Percentiles rank a stretch among this genome's conserved stretches.
These are phyloP conservation scores for Enchytraeus crypticus DNA, from an alignment of 2,888 invertebrate genomes.

Conservation along the genomic window DNA sequence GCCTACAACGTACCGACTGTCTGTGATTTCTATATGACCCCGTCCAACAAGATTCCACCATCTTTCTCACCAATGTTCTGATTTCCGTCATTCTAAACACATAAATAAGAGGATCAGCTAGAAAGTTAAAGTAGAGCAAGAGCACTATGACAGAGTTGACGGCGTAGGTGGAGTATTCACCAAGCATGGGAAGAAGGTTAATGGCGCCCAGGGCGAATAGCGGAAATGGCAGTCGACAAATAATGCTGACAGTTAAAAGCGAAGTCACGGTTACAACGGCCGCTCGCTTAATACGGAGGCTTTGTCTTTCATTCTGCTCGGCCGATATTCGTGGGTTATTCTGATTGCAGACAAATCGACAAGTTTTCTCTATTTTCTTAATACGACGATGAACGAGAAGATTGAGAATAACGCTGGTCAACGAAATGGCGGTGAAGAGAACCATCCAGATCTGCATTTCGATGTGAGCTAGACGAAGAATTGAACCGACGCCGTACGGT, in stretches of 20 bases:
- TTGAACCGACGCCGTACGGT: slow-evolving; percentile 1
- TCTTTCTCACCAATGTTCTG: not conserved
- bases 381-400: slow-evolving; percentile 17
- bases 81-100: slow-evolving; percentile 18
- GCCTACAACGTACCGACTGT: too few species aligned
- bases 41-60: not conserved
- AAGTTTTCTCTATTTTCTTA: slow-evolving; percentile 12
- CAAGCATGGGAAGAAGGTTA: not conserved
- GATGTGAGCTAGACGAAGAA: slow-evolving; percentile 13
- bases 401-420: slow-evolving; percentile 19
- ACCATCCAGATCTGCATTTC: slow-evolving; percentile 26
- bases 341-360: not conserved
- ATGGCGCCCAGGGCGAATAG: slow-evolving; percentile 14
- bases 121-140: slow-evolving; percentile 23
- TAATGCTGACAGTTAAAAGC: slow-evolving; percentile 17
- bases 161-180: not conserved
- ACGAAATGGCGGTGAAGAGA: slow-evolving; percentile 12
- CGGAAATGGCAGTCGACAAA: slow-evolving; percentile 24
- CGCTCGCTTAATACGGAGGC: slow-evolving; percentile 22
- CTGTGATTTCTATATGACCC: too few species aligned
- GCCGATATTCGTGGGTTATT: too few species aligned
- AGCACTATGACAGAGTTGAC: slow-evolving; percentile 17
- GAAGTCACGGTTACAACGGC: slow-evolving; percentile 22
- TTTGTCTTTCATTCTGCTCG: slow-evolving; percentile 8
- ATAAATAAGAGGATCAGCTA: slow-evolving; percentile 25